Evolutionary conservation across 2,113 vertebrate genomes (phyloP).

Genomic region (Rhinoptilus africanus): DNA sequence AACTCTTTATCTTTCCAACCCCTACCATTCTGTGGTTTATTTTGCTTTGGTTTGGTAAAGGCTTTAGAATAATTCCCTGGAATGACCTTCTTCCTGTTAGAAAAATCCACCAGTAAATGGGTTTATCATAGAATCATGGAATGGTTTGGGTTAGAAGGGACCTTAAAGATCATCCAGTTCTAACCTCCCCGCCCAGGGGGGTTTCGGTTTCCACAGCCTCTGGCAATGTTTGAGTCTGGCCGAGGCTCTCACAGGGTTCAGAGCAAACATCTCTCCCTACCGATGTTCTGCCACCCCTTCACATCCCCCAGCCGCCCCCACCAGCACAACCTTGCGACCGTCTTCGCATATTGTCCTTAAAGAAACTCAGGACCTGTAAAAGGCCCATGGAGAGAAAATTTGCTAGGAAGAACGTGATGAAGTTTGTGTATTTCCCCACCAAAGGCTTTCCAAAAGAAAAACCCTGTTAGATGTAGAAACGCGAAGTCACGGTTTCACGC

Average conservation of each 20-base stretch:
- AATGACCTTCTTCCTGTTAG: not conserved
- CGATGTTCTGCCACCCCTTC: not conserved
- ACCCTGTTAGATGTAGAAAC: not conserved
- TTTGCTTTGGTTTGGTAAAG: not conserved
- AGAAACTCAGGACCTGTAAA: not conserved
- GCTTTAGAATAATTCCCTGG: not conserved
- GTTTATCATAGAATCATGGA: not conserved
- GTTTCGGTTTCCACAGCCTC: not conserved
- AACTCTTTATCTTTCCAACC: too few species aligned
- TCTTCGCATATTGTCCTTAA: not conserved
- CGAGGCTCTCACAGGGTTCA: not conserved
- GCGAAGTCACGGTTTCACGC: not conserved
- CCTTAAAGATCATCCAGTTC: too few species aligned
- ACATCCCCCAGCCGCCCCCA: not conserved
- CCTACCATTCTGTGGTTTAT: not conserved
- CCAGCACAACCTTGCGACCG: not conserved
- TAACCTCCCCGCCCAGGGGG: too few species aligned
- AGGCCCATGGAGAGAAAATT: not conserved
- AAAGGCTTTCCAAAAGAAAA: not conserved
- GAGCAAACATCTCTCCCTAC: not conserved
- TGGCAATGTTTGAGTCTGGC: not conserved
- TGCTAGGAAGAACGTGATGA: not conserved
- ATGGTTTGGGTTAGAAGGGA: too few species aligned
- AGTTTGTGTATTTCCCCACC: not conserved
- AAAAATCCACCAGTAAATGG: not conserved